Evolutionary conservation across 2,113 vertebrate genomes (phyloP).

Genomic region (Corythornis cristatus): DNA sequence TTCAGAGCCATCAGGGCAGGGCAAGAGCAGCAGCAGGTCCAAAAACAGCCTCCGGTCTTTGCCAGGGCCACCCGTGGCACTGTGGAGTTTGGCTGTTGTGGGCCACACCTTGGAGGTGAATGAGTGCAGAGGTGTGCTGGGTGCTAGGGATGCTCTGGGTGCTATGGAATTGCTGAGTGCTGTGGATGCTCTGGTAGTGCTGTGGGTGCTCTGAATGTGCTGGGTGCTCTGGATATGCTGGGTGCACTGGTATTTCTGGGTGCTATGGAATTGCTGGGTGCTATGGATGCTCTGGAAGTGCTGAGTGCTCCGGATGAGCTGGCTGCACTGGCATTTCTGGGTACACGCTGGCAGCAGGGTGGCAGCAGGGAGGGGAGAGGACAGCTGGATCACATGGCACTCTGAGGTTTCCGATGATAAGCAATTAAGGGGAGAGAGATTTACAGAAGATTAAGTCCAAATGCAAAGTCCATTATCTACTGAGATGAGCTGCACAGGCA

Average conservation of each 20-base stretch:
- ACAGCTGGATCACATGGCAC: not conserved
- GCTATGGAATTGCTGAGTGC: not conserved
- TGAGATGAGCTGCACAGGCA: not conserved
- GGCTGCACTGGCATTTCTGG: not conserved
- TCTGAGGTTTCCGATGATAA: not conserved
- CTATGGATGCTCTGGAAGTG: accelerated
- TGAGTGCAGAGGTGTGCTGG: accelerated
- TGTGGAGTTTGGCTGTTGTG: accelerated
- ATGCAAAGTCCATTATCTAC: conserved; percentile 51
- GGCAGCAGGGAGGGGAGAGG: not conserved
- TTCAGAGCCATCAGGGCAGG: accelerated
- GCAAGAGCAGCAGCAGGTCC: not conserved
- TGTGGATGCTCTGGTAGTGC: not conserved
- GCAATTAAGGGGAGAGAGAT: conserved; percentile 33
- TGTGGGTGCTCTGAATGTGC: accelerated
- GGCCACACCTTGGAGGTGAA: not conserved
- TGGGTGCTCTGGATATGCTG: accelerated
- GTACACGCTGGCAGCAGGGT: not conserved
- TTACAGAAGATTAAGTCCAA: conserved; percentile 45
- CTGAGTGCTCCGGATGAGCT: accelerated
- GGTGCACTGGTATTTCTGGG: not conserved
- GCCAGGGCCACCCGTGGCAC: accelerated
- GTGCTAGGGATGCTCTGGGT: not conserved
- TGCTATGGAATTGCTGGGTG: not conserved
- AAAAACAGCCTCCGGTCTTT: not conserved